phyloP scores from a whole-genome alignment of 2,113 vertebrate species.

The Atrichornis clamosus region DNA sequence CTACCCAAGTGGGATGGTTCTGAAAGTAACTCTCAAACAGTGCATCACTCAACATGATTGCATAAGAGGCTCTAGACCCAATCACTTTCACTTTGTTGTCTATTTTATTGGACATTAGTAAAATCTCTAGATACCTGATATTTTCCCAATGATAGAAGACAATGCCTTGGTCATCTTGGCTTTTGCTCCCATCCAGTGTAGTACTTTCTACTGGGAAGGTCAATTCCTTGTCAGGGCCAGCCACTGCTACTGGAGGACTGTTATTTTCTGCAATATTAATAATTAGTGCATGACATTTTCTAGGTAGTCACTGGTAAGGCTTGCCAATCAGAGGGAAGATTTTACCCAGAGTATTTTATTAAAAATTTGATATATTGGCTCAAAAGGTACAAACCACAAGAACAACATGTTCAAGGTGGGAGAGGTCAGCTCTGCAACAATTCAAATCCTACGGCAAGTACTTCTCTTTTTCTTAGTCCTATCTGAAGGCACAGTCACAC shows the following conservation, averaged over 20 bases:
- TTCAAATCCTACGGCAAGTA: not conserved
- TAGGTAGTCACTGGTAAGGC: not conserved
- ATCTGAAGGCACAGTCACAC: not conserved
- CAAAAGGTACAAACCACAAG: not conserved
- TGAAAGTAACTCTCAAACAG: not conserved
- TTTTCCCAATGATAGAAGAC: conserved; percentile 79
- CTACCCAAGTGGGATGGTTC: not conserved
- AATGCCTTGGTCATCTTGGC: conserved; percentile 80
- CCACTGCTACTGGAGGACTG: conserved; percentile 78
- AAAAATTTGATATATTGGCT: not conserved
- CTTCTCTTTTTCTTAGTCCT: not conserved
- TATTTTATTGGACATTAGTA: not conserved
- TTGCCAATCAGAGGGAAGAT: not conserved
- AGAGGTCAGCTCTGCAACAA: not conserved
- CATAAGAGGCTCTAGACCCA: not conserved
- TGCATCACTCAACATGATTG: not conserved
- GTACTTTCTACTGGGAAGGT: conserved; percentile 76
- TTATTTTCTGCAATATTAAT: conserved; percentile 68
- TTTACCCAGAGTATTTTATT: not conserved
- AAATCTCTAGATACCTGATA: conserved; percentile 72
- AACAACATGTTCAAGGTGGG: not conserved
- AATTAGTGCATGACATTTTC: not conserved
- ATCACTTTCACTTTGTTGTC: not conserved
- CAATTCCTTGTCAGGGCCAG: conserved; percentile 82
- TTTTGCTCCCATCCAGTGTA: conserved; percentile 79